phyloP scores from a whole-genome alignment of 2,113 vertebrate genomes.

The Sander vitreus region DNA sequence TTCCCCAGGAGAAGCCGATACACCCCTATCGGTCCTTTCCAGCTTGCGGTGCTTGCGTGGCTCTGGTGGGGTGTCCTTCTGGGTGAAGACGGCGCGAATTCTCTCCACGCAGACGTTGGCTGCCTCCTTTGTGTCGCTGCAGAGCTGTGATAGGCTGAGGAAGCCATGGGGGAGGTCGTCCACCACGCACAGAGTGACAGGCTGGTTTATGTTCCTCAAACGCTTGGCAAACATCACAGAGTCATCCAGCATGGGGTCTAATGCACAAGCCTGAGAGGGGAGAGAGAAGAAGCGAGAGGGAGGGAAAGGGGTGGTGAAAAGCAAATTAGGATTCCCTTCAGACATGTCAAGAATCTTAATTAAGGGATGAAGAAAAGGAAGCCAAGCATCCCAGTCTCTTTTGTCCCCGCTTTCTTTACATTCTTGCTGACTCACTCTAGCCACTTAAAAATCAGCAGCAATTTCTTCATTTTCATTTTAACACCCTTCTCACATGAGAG shows the following conservation, averaged over 20 bases:
- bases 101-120: constrained; percentile 85
- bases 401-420: constrained; percentile 54
- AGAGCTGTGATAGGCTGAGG: constrained; percentile 90
- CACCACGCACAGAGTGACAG: constrained; percentile 89
- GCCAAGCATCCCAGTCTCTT: constrained; percentile 40
- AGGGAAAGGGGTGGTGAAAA: constrained; percentile 36
- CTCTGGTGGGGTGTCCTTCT: constrained; percentile 73
- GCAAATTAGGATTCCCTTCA: constrained; percentile 60
- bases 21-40: constrained; percentile 77
- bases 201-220: constrained; percentile 83
- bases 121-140: constrained; percentile 88
- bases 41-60: constrained; percentile 85
- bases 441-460: constrained; percentile 51
- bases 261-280: constrained; percentile 87
- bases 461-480: constrained; percentile 46
- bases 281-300: neutral
- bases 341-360: constrained; percentile 73
- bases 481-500: constrained; percentile 19
- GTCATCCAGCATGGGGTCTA: constrained; percentile 95
- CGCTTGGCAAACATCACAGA: constrained; percentile 93
- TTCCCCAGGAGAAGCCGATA: constrained; percentile 50
- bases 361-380: constrained; percentile 61
- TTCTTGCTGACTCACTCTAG: constrained; percentile 58
- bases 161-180: constrained; percentile 94
- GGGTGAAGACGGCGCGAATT: constrained; percentile 85